These are phyloP conservation scores for Heterodera schachtii DNA, from an alignment of 1,140 invertebrate genomes.

Conservation along the genomic window DNA sequence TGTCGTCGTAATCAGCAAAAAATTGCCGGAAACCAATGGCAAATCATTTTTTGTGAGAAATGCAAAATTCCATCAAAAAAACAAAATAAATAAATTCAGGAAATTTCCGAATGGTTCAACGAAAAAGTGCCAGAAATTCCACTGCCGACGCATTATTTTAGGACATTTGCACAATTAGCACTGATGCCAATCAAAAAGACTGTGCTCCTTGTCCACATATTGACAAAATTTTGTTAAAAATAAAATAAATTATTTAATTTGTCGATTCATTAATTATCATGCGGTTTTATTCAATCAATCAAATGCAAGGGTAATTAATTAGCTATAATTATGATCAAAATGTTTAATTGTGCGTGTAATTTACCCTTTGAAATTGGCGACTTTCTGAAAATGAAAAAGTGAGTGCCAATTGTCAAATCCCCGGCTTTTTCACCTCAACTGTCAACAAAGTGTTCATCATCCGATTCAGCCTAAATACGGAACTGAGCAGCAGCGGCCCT, in stretches of 20 bases:
- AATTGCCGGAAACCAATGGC: conserved; percentile 47
- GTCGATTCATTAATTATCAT: no score
- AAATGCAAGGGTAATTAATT: no score
- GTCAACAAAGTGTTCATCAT: background rate
- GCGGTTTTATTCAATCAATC: background rate
- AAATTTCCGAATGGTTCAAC: conserved; percentile 13
- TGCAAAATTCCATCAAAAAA: background rate
- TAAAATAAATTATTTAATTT: no score
- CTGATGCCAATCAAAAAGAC: background rate
- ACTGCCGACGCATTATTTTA: background rate
- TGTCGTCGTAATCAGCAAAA: conserved; percentile 33
- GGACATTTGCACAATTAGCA: background rate
- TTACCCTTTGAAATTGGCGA: conserved; percentile 1
- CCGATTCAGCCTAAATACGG: background rate
- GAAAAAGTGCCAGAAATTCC: conserved; percentile 13
- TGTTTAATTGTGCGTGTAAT: background rate
- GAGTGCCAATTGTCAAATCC: background rate
- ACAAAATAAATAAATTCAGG: conserved; percentile 17
- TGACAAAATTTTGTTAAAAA: background rate
- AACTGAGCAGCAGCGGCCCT: background rate
- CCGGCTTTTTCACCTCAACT: background rate
- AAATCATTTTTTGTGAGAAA: conserved; percentile 49
- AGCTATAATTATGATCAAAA: no score
- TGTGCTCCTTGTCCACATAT: background rate
- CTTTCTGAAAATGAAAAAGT: background rate